These are phyloP conservation scores for Heterotilapia buettikoferi DNA, from an alignment of 2,113 vertebrate genomes.

Conservation along the genomic window DNA sequence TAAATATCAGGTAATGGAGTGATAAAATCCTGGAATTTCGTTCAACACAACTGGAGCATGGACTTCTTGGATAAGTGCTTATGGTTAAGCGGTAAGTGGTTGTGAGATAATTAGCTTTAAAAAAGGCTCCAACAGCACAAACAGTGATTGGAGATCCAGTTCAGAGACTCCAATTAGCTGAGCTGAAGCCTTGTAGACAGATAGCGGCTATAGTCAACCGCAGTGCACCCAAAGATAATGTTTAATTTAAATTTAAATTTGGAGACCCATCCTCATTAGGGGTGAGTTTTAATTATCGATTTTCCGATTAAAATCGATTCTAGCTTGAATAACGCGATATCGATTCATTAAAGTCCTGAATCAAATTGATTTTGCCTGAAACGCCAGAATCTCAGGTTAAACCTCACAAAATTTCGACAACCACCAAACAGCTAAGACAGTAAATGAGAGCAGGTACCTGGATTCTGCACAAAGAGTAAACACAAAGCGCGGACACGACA, in stretches of 20 bases:
- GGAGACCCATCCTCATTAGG: neutral
- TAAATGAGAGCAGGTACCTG: neutral
- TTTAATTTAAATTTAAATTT: neutral
- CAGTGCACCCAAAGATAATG: neutral
- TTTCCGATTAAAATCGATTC: neutral
- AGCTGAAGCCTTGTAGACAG: neutral
- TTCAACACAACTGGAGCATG: neutral
- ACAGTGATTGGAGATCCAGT: neutral
- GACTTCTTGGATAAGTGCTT: neutral
- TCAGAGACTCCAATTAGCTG: neutral
- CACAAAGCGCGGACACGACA: neutral
- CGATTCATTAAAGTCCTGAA: neutral
- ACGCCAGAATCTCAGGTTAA: neutral
- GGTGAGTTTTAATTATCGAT: neutral
- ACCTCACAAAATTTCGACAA: fast-evolving
- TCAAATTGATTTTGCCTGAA: neutral
- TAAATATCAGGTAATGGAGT: neutral
- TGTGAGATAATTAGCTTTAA: neutral
- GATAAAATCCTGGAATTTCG: neutral
- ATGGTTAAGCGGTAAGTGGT: neutral
- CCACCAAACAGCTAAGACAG: neutral
- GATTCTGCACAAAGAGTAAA: neutral
- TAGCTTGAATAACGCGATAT: neutral
- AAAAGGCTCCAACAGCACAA: neutral
- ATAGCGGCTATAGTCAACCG: neutral